Evolutionary conservation across 2,888 invertebrate genomes (phyloP).

Genomic region (Ormyrus labotus): DNA sequence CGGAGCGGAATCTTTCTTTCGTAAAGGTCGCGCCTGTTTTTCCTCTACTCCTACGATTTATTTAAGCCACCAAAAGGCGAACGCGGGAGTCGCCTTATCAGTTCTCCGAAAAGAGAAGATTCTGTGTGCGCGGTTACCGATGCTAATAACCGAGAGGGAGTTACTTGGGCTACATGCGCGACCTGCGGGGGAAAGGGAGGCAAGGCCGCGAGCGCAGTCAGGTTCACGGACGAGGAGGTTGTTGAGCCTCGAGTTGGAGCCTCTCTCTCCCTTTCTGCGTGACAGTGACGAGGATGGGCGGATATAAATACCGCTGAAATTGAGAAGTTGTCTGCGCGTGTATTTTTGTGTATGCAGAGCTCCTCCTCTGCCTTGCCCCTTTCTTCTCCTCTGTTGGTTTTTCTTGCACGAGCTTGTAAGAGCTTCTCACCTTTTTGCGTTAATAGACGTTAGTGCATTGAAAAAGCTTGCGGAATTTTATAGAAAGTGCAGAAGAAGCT

Average conservation of each 20-base stretch:
- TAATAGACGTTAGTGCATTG: no score
- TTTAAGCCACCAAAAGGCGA: background rate
- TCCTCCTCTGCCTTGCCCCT: no score
- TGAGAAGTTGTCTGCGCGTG: no score
- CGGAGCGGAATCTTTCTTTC: background rate
- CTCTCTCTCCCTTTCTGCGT: background rate
- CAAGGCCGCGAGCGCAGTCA: constrained; percentile 28
- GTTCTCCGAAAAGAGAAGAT: background rate
- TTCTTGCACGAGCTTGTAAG: no score
- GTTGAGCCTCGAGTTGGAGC: background rate
- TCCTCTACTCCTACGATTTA: background rate
- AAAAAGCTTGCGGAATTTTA: no score
- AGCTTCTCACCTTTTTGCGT: no score
- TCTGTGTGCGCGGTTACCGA: constrained; percentile 1
- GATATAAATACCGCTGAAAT: constrained; percentile 15
- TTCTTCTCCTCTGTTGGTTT: no score
- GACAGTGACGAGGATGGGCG: constrained; percentile 23
- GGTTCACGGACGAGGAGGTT: background rate
- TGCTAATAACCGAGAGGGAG: constrained; percentile 37
- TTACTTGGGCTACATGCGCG: constrained; percentile 12
- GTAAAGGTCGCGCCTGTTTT: background rate
- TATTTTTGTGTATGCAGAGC: no score
- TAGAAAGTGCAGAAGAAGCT: no score
- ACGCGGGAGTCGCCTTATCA: background rate
- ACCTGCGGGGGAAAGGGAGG: constrained; percentile 20